Base-by-base conservation (phyloP, 1,140 invertebrate species). In the Batillaria attramentaria region DNA sequence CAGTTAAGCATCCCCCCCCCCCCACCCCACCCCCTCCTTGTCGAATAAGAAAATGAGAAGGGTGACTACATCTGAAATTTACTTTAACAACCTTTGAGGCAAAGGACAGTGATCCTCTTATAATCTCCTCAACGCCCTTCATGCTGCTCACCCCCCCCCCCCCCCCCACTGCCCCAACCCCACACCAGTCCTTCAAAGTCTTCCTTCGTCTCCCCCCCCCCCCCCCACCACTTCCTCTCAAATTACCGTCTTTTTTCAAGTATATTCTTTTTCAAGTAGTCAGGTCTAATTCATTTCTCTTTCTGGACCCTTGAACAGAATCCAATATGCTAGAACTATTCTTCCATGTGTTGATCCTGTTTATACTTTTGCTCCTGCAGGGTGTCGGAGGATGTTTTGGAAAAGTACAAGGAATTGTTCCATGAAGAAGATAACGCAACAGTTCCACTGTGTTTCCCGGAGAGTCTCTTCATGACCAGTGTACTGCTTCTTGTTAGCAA, bases 381-480 rank as follows among this genome's bases (percentile, higher is more conserved):
- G 69, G 42, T 80, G 4, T 68, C 78, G 31, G 18, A 35, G 41
- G 72, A 73, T 8, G 2, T 81, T 16, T 6, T 84, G n/a, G 31
- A 39, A 10, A 43, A 78, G 18, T 84, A 81, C 68, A 79, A 78
- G n/a, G n/a, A n/a, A n/a, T n/a, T n/a, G n/a, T n/a, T n/a, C 35
- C 13, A 73, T 20, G 43, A 18, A 24, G 50, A 62, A 35, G 31
- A 43, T 41, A 42, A 41, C 0, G 24, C n/a, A n/a, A 35, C 31
- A 4, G 37, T 81, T 24, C 80, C 80, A 35, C 18, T 81, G 6
- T 80, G 78, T 68, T 84, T 79, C 65, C 57, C 78, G 42, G 83
- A 84, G 43, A 60, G 65, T 35, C 43, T 84, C n/a, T 81, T 78
- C 46, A 72, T 78, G n/a, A 60, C 60, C 18, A 41, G 62, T n/a